phyloP scores from a whole-genome alignment of 2,888 invertebrate species.

The Desoria tigrina region DNA sequence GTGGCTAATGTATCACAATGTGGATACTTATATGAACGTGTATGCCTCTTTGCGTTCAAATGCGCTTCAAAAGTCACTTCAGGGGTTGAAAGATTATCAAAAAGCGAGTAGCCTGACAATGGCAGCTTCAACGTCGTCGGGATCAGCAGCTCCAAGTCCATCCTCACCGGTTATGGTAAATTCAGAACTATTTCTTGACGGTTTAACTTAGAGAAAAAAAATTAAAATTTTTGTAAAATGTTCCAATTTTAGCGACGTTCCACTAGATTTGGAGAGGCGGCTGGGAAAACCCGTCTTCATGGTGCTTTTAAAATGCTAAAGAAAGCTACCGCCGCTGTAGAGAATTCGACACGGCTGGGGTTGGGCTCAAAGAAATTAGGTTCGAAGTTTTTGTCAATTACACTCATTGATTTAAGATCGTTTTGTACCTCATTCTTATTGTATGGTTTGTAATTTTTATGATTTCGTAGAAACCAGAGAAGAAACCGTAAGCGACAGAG shows the following conservation, averaged over 20 bases:
- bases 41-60: slow-evolving; percentile 75
- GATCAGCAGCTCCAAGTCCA: slow-evolving; percentile 46
- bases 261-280: slow-evolving; percentile 1
- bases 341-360: slow-evolving; percentile 66
- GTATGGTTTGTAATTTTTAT: background rate
- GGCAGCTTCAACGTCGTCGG: slow-evolving; percentile 48
- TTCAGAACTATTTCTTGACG: too few species aligned
- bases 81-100: slow-evolving; percentile 76
- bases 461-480: slow-evolving; percentile 61
- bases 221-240: slow-evolving; percentile 54
- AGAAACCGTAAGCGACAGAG: slow-evolving; percentile 71
- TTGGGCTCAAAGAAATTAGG: slow-evolving; percentile 45
- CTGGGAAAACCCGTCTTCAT: slow-evolving; percentile 4
- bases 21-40: slow-evolving; percentile 72
- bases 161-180: slow-evolving; percentile 42
- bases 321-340: slow-evolving; percentile 79
- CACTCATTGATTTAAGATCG: background rate
- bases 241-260: slow-evolving; percentile 8
- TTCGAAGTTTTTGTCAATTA: background rate
- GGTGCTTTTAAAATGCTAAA: slow-evolving; percentile 78
- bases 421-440: background rate
- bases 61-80: slow-evolving; percentile 73
- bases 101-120: slow-evolving; percentile 58
- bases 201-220: slow-evolving; percentile 7
- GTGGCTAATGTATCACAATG: slow-evolving; percentile 79